Conservation (phyloP, 2,888 invertebrate genomes). For the Diplazon laetatorius region DNA sequence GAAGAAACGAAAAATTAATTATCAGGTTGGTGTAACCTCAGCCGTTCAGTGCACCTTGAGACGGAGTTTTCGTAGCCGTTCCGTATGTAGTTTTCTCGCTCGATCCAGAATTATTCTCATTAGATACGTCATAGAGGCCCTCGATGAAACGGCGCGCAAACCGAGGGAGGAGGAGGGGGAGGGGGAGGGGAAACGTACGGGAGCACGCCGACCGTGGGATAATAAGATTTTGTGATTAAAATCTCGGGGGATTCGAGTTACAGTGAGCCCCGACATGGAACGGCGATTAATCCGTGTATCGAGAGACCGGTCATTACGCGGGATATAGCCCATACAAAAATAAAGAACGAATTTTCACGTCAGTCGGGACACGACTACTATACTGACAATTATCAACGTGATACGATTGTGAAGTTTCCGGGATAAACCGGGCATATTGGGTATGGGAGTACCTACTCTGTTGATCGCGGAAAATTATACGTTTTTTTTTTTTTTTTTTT, state of each 20-base stretch:
- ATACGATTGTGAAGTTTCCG: slow-evolving; percentile 23
- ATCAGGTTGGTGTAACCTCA: slow-evolving; percentile 41
- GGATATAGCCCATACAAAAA: slow-evolving; percentile 31
- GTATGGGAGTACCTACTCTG: no score
- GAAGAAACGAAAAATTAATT: slow-evolving; percentile 63
- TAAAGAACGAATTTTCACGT: slow-evolving; percentile 27
- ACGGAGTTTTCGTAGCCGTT: slow-evolving; percentile 46
- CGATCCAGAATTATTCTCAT: slow-evolving; percentile 58
- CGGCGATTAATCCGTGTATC: slow-evolving; percentile 55
- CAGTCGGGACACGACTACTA: slow-evolving; percentile 25
- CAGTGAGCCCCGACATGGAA: slow-evolving; percentile 43
- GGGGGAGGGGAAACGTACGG: slow-evolving; percentile 30
- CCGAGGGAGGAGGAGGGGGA: no score
- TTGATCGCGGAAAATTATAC: slow-evolving; percentile 5
- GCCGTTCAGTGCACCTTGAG: slow-evolving; percentile 13
- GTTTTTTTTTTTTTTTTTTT: no score
- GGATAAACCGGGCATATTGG: not conserved
- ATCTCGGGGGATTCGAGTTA: slow-evolving; percentile 53
- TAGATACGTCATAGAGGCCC: slow-evolving; percentile 56
- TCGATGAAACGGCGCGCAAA: slow-evolving; percentile 56
- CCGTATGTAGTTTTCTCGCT: slow-evolving; percentile 6
- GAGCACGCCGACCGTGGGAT: slow-evolving; percentile 61
- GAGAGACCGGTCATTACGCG: slow-evolving; percentile 51
- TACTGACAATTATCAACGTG: no score
- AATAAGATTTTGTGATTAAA: slow-evolving; percentile 63